Evolutionary conservation across 2,888 invertebrate genomes (phyloP), one percentile per base, ranked within the genome.

Genomic region (Drosophila birchii): DNA sequence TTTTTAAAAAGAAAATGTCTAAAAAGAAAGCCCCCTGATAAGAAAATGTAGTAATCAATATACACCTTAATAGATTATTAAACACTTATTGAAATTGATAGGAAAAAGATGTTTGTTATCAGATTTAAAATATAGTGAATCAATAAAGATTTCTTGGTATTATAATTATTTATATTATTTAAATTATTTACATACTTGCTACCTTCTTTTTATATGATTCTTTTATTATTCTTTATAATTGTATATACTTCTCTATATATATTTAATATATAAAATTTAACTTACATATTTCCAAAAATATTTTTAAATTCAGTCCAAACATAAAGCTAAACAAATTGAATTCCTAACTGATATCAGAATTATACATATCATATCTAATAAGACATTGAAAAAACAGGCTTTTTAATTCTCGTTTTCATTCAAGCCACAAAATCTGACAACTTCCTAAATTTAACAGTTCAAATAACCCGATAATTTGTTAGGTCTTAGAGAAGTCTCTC

Each of bases 21-120:
- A 26, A 45, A 23, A 8, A 41, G n/a, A 20, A 20, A 32, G 26
- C 12, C n/a, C 0, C 1, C 3, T 60, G 63, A 63, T 64, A 64
- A 64, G 66, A 12, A 18, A 41, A 49, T 32, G 16, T 14, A 18
- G n/a, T 36, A 51, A 49, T 62, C 1, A 43, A 14, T 1, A 1
- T n/a, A n/a, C n/a, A n/a, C n/a, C n/a, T n/a, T n/a, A 9, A 16
- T 12, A 26, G 32, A 8, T 8, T 9, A n/a, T 3, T 32, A 23
- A n/a, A 7, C 23, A 32, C n/a, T 56, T 32, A 56, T 47, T 38
- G 39, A 41, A 58, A 62, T 36, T 38, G 5, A 1, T 16, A 26
- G 0, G 36, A 7, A 26, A 23, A 3, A 26, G 26, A 18, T 47
- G 0, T 0, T 7, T n/a, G 12, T 26, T 34, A 38, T 59, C 26